Base-by-base conservation (phyloP, 2,113 vertebrate species). In the Calidris pugnax region DNA sequence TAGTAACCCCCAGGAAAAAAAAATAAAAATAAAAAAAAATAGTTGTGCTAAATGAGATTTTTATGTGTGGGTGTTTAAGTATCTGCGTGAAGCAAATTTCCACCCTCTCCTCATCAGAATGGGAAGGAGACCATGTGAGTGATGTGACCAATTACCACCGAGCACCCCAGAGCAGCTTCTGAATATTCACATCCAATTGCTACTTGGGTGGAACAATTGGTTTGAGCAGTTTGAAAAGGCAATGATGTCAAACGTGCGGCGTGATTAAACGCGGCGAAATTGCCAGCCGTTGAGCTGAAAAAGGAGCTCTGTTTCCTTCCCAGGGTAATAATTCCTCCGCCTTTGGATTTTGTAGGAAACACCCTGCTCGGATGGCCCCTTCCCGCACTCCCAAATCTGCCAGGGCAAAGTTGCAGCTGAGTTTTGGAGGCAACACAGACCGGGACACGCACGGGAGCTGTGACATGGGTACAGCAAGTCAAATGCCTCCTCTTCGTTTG, bases 181-280 rank as follows among this genome's bases (percentile, higher is more conserved):
- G 92, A 94, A 94, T 94, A 96, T 96, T 96, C 95, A 90, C 76
- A 0, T 93, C 90, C 94, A 37, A 87, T 90, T 79, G 84, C 94
- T 87, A 13, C 30, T 96, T 87, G 51, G 88, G 77, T 94, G 90
- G 95, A 97, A 96, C 90, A 97, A 96, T 93, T 92, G 84, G 90
- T 41, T 60, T 62, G 86, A 95, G 4, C 43, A 45, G 48, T 92
- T 72, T 93, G 90, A 95, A 97, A 97, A 96, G 88, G 92, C 92
- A 47, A 64, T 45, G 88, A 93, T 89, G 94, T 96, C 95, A 95
- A 97, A 96, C 10, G 69, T 89, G 94, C 14, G 12, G 73, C 6
- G 37, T 73, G 91, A 94, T 96, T 95, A 94, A 95, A 96, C 28
- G 16, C 88, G 32, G 83, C 0, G 9, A 82, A 85, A 97, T 93